Evolutionary conservation across 2,888 invertebrate genomes (phyloP).

Genomic region (Eurois occulta): DNA sequence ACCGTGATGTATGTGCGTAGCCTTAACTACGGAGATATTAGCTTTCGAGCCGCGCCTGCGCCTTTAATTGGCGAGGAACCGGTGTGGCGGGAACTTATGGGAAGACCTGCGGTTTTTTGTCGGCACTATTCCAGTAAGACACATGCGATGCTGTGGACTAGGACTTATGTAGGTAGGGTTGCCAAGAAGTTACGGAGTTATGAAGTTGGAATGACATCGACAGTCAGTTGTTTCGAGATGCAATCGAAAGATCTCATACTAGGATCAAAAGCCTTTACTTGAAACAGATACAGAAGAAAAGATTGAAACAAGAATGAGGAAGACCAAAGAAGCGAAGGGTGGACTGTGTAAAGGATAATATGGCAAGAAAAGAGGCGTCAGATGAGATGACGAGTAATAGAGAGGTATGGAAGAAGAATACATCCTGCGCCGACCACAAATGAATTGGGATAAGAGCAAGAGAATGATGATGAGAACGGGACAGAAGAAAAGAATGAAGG

Average conservation of each 20-base stretch:
- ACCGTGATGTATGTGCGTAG: constrained; percentile 48
- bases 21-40: constrained; percentile 59
- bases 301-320: not conserved
- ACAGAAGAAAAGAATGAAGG: not conserved
- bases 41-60: constrained; percentile 71
- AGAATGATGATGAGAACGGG: not conserved
- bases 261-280: not conserved
- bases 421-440: no score
- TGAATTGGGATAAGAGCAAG: no score
- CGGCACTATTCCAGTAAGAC: constrained; percentile 63
- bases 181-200: not conserved
- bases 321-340: no score
- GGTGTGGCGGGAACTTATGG: constrained; percentile 73
- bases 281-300: not conserved
- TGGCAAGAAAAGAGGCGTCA: no score
- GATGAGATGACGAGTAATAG: no score
- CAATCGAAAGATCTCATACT: not conserved
- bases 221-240: not conserved
- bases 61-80: constrained; percentile 70
- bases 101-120: constrained; percentile 75
- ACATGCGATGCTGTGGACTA: constrained; percentile 58
- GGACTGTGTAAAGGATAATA: no score
- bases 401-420: no score
- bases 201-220: not conserved
- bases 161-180: constrained; percentile 57